These are phyloP conservation scores for Neocloeon triangulifer DNA, from an alignment of 1,140 invertebrate species.

Conservation along the genomic window DNA sequence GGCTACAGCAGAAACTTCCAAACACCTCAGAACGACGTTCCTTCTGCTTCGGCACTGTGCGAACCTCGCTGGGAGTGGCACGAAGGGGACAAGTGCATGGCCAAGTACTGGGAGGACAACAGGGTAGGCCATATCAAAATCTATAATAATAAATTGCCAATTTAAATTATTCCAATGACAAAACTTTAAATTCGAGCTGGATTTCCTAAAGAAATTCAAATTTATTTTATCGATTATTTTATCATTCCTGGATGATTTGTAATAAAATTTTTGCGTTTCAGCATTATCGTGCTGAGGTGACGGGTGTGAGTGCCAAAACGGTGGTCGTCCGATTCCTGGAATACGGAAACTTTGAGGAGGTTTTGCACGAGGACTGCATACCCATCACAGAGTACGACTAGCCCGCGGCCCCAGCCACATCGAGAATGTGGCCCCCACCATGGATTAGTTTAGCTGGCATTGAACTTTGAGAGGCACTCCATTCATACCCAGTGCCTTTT, in stretches of 20 bases:
- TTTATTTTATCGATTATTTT: background rate
- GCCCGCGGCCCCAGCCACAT: too few species aligned
- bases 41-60: too few species aligned
- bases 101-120: constrained; percentile 83
- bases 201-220: too few species aligned
- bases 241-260: constrained; percentile 5
- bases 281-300: constrained; percentile 70
- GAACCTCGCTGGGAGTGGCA: constrained; percentile 48
- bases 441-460: too few species aligned
- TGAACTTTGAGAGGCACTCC: too few species aligned
- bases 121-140: too few species aligned
- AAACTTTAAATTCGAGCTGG: constrained; percentile 2
- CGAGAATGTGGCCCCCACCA: too few species aligned
- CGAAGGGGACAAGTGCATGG: constrained; percentile 57
- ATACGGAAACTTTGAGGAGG: constrained; percentile 76
- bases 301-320: constrained; percentile 48
- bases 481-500: too few species aligned
- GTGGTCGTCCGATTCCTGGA: constrained; percentile 67
- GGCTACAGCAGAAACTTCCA: too few species aligned
- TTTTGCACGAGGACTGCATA: constrained; percentile 51
- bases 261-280: too few species aligned
- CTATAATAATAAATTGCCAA: too few species aligned
- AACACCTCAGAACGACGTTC: too few species aligned
- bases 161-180: background rate
- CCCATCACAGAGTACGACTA: constrained; percentile 33